phyloP scores from a whole-genome alignment of 2,888 invertebrate genomes.

The Criorhina ranunculi region DNA sequence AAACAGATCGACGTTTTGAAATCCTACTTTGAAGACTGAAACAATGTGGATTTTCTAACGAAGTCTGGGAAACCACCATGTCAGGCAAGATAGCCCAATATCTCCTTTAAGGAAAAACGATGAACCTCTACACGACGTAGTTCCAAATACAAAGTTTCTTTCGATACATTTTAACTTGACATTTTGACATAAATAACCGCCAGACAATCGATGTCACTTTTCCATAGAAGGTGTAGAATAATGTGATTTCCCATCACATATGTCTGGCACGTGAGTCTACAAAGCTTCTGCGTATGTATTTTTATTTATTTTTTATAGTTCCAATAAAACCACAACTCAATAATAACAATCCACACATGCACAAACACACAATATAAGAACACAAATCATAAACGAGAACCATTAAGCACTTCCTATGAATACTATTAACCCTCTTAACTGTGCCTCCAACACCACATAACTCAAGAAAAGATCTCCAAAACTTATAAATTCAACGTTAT shows the following conservation, averaged over 20 bases:
- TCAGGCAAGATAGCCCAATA: too few relatives aligned
- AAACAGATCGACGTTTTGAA: too few relatives aligned
- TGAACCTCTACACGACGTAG: too few relatives aligned
- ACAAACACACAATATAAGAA: slow-evolving; percentile 1
- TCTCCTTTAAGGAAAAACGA: too few relatives aligned
- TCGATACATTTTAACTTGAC: not conserved
- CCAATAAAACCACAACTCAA: slow-evolving; percentile 5
- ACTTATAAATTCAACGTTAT: slow-evolving; percentile 44
- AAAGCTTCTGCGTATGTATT: slow-evolving; percentile 22
- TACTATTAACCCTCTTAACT: slow-evolving; percentile 57
- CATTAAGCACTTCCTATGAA: slow-evolving; percentile 56
- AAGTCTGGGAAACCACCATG: too few relatives aligned
- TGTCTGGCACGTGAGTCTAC: slow-evolving; percentile 37
- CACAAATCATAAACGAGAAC: slow-evolving; percentile 41
- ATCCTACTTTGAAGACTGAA: too few relatives aligned
- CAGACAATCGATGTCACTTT: slow-evolving; percentile 3
- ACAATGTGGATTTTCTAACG: too few relatives aligned
- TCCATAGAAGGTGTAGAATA: slow-evolving; percentile 11
- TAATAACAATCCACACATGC: slow-evolving; percentile 7
- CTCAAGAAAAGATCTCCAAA: slow-evolving; percentile 34
- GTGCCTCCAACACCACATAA: slow-evolving; percentile 55
- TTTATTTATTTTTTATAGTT: too few relatives aligned
- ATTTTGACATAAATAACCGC: too few relatives aligned
- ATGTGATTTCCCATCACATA: slow-evolving; percentile 20
- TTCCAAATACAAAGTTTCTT: too few relatives aligned